Base-by-base conservation (phyloP, 2,113 vertebrate species). In the Brachionichthys hirsutus region DNA sequence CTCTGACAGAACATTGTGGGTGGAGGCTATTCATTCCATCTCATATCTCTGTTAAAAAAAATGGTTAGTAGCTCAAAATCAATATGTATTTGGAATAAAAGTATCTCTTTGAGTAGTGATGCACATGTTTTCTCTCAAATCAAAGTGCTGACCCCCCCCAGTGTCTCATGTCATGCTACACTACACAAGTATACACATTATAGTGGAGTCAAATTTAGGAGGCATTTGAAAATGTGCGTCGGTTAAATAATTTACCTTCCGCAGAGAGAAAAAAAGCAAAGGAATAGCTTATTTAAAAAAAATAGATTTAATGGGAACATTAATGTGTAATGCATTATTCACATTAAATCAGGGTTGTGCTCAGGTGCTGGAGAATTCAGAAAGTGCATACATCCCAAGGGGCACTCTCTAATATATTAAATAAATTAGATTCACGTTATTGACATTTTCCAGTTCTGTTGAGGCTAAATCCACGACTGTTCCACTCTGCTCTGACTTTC, bases 341-440 rank as follows among this genome's bases (percentile, higher is more conserved):
- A 82, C 67, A 86, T 86, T 72, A 17, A 3, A 57, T 30, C 40
- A 49, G 55, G 57, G 12, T 49, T 16, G 10, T 15, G 12, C 44
- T 63, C 9, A 62, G 3, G 24, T 55, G 1, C 35, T 2, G 9
- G 12, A 52, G 8, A 20, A 34, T 54, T 41, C 1, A 41, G 2
- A 60, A 47, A 52, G 30, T 16, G 11, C n/a, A 40, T 22, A 45
- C 47, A 54, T 42, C 6, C 9, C 2, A 17, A 9, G 43, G 60
- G 51, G 16, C 45, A 22, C 0, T 48, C 3, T 51, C 4, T 57
- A 0, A 51, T 63, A 64, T 15, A 42, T 14, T 42, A 57, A 54
- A 71, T 42, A 15, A 9, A 2, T 43, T 13, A 16, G n/a, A 48
- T 7, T 57, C 8, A 48, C 16, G 57, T 51, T 50, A 58, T 72